Evolutionary conservation across 1,140 invertebrate genomes (phyloP), one percentile per base, ranked within the genome.

Genomic region (Lordiphosa clarofinis): DNA sequence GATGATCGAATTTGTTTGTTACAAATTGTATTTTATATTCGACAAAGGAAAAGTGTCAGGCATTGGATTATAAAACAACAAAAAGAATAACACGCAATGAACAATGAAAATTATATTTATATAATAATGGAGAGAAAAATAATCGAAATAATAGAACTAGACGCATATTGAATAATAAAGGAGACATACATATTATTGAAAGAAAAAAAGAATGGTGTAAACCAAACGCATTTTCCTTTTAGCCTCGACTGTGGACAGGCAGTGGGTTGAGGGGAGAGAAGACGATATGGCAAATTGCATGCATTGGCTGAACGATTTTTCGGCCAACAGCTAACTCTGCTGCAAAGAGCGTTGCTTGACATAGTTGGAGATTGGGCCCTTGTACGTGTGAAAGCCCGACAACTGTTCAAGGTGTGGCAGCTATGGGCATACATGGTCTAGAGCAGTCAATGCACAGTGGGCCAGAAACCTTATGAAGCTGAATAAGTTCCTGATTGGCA

Each of bases 121-220:
- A 82, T 82, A 72, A 76, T 46, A 46, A 28, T 64, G 76, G 76
- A 19, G 72, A 57, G 54, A 61, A 68, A 76, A 81, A 76, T 81
- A 76, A 81, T 81, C 63, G 76, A 81, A 79, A 76, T 69, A 79
- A 81, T 81, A 81, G 78, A 81, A 82, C 76, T 81, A 81, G 76
- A 70, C 76, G 78, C 72, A 81, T 81, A 84, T 84, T 81, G 67
- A 81, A 81, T 82, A 82, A 81, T 81, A 81, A 81, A 75, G 56
- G 73, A 76, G 78, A 81, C 73, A 82, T 84, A 84, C 79, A 82
- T 84, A 84, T 81, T 81, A 81, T 82, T 81, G 76, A 81, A 81
- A 53, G 59, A 72, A 81, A 82, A 60, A 44, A 59, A 44, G 28
- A 19, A 19, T 19, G 19, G 38, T 48, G 38, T 44, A 66, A 35